These are phyloP conservation scores for Nerophis ophidion DNA, from an alignment of 2,113 vertebrate genomes.

Conservation along the genomic window DNA sequence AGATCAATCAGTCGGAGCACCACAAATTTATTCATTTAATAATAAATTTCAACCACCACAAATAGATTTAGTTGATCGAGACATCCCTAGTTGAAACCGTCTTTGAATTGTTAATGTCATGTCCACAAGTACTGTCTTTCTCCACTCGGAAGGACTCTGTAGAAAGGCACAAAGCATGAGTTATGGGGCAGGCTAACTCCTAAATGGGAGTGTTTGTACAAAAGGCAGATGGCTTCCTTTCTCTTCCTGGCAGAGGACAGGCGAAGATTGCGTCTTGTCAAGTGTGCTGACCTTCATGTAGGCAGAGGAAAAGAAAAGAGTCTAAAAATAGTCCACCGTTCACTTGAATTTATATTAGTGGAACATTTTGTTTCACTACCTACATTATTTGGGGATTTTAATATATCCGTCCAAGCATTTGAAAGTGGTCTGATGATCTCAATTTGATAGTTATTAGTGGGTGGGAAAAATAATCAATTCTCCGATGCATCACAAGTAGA, in stretches of 20 bases:
- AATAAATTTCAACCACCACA: too few relatives aligned
- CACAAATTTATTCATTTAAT: too few relatives aligned
- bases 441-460: too few relatives aligned
- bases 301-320: slow-evolving; percentile 11
- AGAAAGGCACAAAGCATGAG: slow-evolving; percentile 16
- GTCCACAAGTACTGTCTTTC: neutral
- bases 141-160: neutral
- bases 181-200: slow-evolving; percentile 15
- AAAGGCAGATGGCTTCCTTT: slow-evolving; percentile 44
- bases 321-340: slow-evolving; percentile 12
- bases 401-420: too few relatives aligned
- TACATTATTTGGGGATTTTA: too few relatives aligned
- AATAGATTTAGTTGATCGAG: too few relatives aligned
- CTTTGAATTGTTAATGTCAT: neutral
- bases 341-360: slow-evolving; percentile 15
- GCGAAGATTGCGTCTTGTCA: slow-evolving; percentile 42
- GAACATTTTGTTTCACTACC: neutral
- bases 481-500: too few relatives aligned
- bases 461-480: too few relatives aligned
- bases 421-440: too few relatives aligned
- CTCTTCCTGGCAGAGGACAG: slow-evolving; percentile 35
- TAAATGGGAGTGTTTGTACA: slow-evolving; percentile 31
- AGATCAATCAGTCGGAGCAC: too few relatives aligned
- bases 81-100: neutral
- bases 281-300: slow-evolving; percentile 22